Percentiles rank a stretch among this genome's conserved stretches.
Conservation (phyloP, 2,797 vertebrate genomes). For the Schizothorax lantsangensis region DNA sequence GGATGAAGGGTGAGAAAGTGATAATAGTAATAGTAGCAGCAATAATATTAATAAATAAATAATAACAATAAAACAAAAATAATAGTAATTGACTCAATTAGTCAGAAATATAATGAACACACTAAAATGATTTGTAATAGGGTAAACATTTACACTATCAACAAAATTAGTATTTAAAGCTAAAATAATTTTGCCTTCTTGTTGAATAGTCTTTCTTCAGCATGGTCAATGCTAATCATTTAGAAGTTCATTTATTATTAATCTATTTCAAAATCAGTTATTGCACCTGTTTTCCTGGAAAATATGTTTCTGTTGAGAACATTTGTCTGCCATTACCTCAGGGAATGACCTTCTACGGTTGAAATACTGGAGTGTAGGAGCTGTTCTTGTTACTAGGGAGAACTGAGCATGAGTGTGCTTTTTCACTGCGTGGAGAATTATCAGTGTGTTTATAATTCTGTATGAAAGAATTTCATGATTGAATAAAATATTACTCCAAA, state of each 20-base stretch:
- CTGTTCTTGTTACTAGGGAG: constrained; percentile 39
- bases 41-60: no score
- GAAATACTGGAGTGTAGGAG: constrained; percentile 31
- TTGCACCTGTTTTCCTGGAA: constrained; percentile 33
- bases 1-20: no score
- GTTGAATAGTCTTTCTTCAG: background rate
- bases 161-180: no score
- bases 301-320: constrained; percentile 25
- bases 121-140: no score
- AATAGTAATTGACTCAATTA: no score
- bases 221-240: background rate
- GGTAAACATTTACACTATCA: background rate
- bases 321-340: constrained; percentile 61
- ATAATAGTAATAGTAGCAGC: no score
- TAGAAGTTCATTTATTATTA: constrained; percentile 15
- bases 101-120: no score
- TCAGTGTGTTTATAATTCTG: background rate
- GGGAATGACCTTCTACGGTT: constrained; percentile 44
- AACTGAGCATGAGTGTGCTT: background rate
- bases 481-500: background rate
- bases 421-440: background rate
- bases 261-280: constrained; percentile 28
- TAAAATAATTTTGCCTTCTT: background rate
- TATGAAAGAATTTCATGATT: background rate
- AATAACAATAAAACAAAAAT: no score